These are phyloP conservation scores for Cydia pomonella DNA, from an alignment of 1,140 invertebrate species.

Conservation along the genomic window DNA sequence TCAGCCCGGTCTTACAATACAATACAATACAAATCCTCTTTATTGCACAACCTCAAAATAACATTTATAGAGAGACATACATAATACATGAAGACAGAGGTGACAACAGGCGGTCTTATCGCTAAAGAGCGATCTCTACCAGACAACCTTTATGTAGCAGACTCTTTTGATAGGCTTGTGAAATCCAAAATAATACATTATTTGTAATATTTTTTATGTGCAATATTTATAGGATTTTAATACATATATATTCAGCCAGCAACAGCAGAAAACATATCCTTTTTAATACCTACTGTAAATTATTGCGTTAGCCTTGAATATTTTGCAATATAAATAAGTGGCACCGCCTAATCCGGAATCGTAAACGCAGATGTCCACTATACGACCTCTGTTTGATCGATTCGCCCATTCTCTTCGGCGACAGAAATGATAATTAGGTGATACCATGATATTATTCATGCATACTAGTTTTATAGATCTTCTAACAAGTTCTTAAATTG, in stretches of 20 bases:
- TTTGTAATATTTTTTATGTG: too few relatives aligned
- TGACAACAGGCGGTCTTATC: too few relatives aligned
- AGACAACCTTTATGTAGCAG: too few relatives aligned
- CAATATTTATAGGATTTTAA: not conserved
- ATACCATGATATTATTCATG: constrained; percentile 30
- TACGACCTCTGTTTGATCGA: constrained; percentile 51
- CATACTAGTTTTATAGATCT: constrained; percentile 15
- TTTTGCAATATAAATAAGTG: constrained; percentile 46
- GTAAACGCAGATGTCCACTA: constrained; percentile 44
- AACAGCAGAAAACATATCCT: constrained; percentile 11
- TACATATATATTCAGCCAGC: not conserved
- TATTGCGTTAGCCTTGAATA: constrained; percentile 48
- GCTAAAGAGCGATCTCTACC: too few relatives aligned
- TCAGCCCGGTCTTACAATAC: too few relatives aligned
- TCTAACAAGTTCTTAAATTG: not conserved
- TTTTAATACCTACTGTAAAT: constrained; percentile 30
- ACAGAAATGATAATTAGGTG: constrained; percentile 46
- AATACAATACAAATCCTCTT: too few relatives aligned
- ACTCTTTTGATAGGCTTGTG: too few relatives aligned
- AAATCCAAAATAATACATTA: too few relatives aligned
- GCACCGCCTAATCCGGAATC: constrained; percentile 46
- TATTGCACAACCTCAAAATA: too few relatives aligned
- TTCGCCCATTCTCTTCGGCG: constrained; percentile 55
- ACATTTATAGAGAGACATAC: too few relatives aligned
- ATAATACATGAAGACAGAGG: too few relatives aligned